Evolutionary conservation across 2,113 vertebrate species (phyloP), one percentile per base, ranked within the genome.

Genomic region (Callipepla californica): DNA sequence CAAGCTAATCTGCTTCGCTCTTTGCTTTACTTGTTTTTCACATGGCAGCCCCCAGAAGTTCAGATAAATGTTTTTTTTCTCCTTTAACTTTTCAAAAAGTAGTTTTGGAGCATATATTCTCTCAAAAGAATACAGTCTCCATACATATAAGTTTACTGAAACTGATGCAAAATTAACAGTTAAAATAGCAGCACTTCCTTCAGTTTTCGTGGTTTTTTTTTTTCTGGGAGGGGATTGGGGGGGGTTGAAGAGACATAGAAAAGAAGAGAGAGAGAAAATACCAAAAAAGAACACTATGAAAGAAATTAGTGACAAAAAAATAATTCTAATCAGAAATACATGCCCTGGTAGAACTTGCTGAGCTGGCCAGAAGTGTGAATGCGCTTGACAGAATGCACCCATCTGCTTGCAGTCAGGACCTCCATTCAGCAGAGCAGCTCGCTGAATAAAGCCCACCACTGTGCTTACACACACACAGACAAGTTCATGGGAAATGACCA

Each of bases 11-110:
- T 83, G 40, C 38, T 57, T 78, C 67, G 68, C 65, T 86, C 17
- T 63, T 93, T 79, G 25, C 61, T 68, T 68, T 63, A 45, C 59
- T 83, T 3, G 16, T 69, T 91, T 96, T 68, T 90, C 92, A 91
- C 44, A 28, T 16, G 59, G 15, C 15, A n/a, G 22, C 4, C 53
- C 25, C 38, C 50, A 42, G 11, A 85, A 82, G 28, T 73, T 69
- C 62, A 32, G 15, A 8, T 80, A 69, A 45, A 22, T 55, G 1
- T 77, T 88, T 72, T 53, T 90, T 72, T 53, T 67, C 18, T 63
- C 14, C 22, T 79, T 42, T 92, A 55, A 67, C 51, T 83, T 32
- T 32, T 40, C 13, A 58, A 32, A 28, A 47, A 78, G 40, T 40
- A 67, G 17, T 63, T 92, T 87, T 51, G 62, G 48, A 59, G 85